Conservation (phyloP, 2,888 invertebrate genomes). For the Sthenelais limicola region DNA sequence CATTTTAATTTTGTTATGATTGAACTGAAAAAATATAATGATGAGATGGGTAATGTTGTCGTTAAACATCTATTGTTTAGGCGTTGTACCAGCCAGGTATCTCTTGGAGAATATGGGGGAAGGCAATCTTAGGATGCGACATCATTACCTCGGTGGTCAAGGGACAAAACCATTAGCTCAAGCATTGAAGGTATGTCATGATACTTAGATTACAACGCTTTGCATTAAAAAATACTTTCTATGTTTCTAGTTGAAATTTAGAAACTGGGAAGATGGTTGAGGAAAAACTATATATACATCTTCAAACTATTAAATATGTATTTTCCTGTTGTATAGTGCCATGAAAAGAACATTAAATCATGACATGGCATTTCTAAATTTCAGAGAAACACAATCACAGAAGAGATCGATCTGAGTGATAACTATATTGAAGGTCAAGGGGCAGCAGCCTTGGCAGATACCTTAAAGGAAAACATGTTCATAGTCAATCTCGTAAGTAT, state of each 20-base stretch:
- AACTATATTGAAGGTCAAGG: slow-evolving; percentile 65
- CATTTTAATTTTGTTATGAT: too few species aligned
- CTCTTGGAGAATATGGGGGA: slow-evolving; percentile 64
- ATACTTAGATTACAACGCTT: too few species aligned
- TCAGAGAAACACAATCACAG: slow-evolving; percentile 68
- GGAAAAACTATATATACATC: not conserved
- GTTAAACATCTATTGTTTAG: slow-evolving; percentile 40
- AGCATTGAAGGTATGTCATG: slow-evolving; percentile 67
- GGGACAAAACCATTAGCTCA: slow-evolving; percentile 65
- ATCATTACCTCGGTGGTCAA: slow-evolving; percentile 65
- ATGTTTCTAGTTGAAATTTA: not conserved
- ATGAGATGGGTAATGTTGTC: too few species aligned
- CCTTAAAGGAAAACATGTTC: slow-evolving; percentile 67
- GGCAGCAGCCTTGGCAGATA: slow-evolving; percentile 60
- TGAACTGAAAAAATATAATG: too few species aligned
- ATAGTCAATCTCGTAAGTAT: slow-evolving; percentile 64
- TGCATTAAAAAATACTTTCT: not conserved
- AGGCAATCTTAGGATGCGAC: slow-evolving; percentile 63
- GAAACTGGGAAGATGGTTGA: slow-evolving; percentile 1
- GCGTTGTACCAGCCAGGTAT: slow-evolving; percentile 61
- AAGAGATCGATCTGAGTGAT: slow-evolving; percentile 66
- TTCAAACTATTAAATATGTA: too few species aligned
- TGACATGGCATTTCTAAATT: slow-evolving; percentile 34
- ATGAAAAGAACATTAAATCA: too few species aligned
- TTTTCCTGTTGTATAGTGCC: too few species aligned